These are phyloP conservation scores for Pimephales promelas DNA, from an alignment of 2,113 vertebrate species.

Conservation along the genomic window DNA sequence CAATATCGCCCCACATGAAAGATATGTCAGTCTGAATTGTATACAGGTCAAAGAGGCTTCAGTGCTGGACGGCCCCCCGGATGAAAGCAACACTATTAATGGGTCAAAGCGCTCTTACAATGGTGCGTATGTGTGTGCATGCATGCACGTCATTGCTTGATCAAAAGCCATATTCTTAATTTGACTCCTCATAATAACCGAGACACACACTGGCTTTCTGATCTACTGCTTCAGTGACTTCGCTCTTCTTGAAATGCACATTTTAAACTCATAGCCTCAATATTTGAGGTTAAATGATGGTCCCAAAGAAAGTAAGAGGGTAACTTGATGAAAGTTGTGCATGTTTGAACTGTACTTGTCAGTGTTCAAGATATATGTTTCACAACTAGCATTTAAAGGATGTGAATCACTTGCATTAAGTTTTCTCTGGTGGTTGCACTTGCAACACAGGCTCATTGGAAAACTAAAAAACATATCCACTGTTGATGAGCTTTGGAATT, in stretches of 20 bases:
- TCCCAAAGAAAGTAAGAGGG: not conserved
- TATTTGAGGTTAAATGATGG: constrained; percentile 1
- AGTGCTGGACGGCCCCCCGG: constrained; percentile 11
- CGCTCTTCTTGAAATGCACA: not conserved
- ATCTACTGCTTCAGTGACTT: not conserved
- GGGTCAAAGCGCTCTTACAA: constrained; percentile 38
- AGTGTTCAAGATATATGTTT: not conserved
- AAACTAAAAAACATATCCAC: too few relatives aligned
- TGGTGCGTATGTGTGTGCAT: not conserved
- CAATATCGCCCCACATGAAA: constrained; percentile 30
- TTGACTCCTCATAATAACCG: constrained; percentile 2
- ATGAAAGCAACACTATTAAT: constrained; percentile 37
- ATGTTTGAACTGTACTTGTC: not conserved
- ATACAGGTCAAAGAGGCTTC: constrained; percentile 36
- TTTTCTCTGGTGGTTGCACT: too few relatives aligned
- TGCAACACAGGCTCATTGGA: too few relatives aligned
- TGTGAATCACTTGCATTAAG: not conserved
- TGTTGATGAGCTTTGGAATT: too few relatives aligned
- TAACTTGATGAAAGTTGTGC: not conserved
- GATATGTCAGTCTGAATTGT: constrained; percentile 31
- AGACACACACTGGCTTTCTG: constrained; percentile 8
- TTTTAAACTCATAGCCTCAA: not conserved
- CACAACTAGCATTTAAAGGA: not conserved
- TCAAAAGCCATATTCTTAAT: constrained; percentile 26
- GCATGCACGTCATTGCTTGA: not conserved